A percentile compares a stretch with the other conserved stretches of the same genome.
phyloP scores from a whole-genome alignment of 2,888 invertebrate genomes.

The Anagyrus pseudococci region DNA sequence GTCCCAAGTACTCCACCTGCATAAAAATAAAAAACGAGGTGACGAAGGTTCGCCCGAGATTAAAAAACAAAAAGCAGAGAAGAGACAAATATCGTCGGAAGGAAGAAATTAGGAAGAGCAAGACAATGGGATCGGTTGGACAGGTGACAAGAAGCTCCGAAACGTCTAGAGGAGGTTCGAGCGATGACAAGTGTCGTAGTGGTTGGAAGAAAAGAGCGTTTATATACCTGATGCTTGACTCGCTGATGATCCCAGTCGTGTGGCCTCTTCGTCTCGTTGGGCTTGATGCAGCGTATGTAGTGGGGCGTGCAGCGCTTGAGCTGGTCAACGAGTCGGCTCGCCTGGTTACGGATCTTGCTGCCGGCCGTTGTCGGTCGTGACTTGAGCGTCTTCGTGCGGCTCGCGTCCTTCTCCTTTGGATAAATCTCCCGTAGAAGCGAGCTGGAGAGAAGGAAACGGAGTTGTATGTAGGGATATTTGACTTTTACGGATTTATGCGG shows the following conservation, averaged over 20 bases:
- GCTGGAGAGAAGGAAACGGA: slow-evolving; percentile 61
- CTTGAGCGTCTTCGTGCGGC: slow-evolving; percentile 59
- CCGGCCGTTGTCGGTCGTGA: slow-evolving; percentile 72
- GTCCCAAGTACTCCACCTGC: slow-evolving; percentile 70
- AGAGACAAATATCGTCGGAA: too few relatives aligned
- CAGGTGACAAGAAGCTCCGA: too few relatives aligned
- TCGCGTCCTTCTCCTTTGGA: slow-evolving; percentile 64
- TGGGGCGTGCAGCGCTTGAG: slow-evolving; percentile 73
- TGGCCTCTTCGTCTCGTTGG: slow-evolving; percentile 72
- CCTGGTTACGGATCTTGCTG: slow-evolving; percentile 72
- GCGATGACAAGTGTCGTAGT: too few relatives aligned
- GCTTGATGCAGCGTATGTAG: slow-evolving; percentile 75
- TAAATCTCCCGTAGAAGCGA: slow-evolving; percentile 67
- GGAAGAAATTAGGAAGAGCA: too few relatives aligned
- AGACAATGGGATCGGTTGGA: too few relatives aligned
- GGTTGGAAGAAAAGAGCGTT: too few relatives aligned
- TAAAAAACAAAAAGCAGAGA: too few relatives aligned
- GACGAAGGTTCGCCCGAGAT: too few relatives aligned
- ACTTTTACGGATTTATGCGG: too few relatives aligned
- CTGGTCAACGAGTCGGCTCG: slow-evolving; percentile 70
- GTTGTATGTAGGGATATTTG: not conserved
- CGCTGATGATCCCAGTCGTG: slow-evolving; percentile 71
- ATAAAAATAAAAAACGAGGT: too few relatives aligned
- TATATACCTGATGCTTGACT: slow-evolving; percentile 67
- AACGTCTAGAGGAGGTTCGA: too few relatives aligned